phyloP scores from a whole-genome alignment of 2,797 vertebrate species.

The Parauchenoglanis punctatus region DNA sequence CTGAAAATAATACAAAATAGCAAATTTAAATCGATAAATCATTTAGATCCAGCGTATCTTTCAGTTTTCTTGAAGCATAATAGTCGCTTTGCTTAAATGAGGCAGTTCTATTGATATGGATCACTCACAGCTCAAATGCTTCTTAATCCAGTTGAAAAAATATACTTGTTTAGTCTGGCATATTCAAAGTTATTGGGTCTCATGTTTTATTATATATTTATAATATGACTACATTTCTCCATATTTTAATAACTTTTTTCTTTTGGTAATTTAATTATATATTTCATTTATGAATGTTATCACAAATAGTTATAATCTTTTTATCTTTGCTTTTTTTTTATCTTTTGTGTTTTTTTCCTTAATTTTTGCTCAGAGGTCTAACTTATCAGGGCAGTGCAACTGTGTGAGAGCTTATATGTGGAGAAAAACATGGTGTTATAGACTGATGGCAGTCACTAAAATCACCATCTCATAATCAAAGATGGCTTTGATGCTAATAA shows the following conservation, averaged over 20 bases:
- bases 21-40: background rate
- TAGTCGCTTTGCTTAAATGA: background rate
- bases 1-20: background rate
- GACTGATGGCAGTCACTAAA: conserved; percentile 45
- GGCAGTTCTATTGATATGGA: background rate
- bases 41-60: background rate
- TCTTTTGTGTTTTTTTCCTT: background rate
- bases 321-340: background rate
- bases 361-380: background rate
- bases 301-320: background rate
- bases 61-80: background rate
- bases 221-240: background rate
- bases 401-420: conserved; percentile 11
- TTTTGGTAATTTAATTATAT: background rate
- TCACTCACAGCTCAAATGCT: background rate
- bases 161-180: background rate
- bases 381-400: background rate
- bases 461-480: conserved; percentile 57
- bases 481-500: conserved; percentile 53
- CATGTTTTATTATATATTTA: background rate
- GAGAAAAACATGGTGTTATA: conserved; percentile 28
- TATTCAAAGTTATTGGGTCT: background rate
- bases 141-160: background rate
- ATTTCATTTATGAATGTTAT: background rate
- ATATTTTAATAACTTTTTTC: background rate